phyloP scores from a whole-genome alignment of 1,140 invertebrate genomes.

The Leguminivora glycinivorella region DNA sequence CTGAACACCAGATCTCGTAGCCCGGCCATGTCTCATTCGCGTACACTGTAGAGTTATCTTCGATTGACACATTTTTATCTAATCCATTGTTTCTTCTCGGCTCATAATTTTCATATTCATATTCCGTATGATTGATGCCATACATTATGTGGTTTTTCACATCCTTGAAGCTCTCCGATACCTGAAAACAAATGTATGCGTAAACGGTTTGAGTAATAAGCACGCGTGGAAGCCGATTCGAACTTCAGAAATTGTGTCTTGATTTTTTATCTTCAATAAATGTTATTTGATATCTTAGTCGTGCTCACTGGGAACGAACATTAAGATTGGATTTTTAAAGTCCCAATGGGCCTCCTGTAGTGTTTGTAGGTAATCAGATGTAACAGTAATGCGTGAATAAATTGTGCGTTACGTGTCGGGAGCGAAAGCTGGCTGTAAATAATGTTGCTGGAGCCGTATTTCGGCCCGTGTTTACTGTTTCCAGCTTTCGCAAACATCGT shows the following conservation, averaged over 20 bases:
- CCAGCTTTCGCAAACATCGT: background rate
- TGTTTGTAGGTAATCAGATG: background rate
- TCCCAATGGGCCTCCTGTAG: too few species aligned
- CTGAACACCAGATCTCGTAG: constrained; percentile 35
- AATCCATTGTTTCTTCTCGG: background rate
- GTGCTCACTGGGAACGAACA: too few species aligned
- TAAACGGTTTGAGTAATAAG: background rate
- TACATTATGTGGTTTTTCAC: constrained; percentile 31
- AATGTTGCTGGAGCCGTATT: constrained; percentile 15
- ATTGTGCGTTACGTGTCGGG: constrained; percentile 10
- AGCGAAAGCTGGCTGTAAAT: constrained; percentile 14
- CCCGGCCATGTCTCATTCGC: constrained; percentile 35
- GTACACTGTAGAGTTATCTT: background rate
- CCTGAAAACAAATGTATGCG: constrained; percentile 30
- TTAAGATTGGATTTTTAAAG: too few species aligned
- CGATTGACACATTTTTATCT: constrained; percentile 18
- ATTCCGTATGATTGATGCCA: constrained; percentile 30
- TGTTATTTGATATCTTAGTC: background rate
- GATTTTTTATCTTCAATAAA: background rate
- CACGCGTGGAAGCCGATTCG: background rate
- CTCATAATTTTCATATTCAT: constrained; percentile 24
- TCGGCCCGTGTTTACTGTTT: constrained; percentile 11
- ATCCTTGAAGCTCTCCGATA: constrained; percentile 24
- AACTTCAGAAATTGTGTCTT: too few species aligned
- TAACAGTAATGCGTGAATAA: constrained; percentile 6